These are phyloP conservation scores for Engystomops pustulosus DNA, from an alignment of 2,113 vertebrate species.

Conservation along the genomic window DNA sequence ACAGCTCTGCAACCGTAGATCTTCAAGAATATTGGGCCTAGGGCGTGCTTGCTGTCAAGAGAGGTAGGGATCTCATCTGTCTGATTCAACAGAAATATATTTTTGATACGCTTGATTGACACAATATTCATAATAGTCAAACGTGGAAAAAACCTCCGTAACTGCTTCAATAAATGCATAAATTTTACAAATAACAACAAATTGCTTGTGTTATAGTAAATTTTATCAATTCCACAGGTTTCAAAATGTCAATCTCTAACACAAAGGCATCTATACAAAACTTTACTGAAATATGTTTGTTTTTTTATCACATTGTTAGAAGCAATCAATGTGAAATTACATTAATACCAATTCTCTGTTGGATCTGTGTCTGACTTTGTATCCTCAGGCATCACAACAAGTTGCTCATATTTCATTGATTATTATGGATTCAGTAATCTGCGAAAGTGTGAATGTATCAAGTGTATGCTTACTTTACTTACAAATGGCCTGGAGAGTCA, in stretches of 20 bases:
- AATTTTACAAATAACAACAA: background rate
- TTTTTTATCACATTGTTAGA: slow-evolving; percentile 10
- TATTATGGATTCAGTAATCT: slow-evolving; percentile 24
- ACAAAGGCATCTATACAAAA: background rate
- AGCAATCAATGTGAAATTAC: slow-evolving; percentile 28
- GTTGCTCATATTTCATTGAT: slow-evolving; percentile 35
- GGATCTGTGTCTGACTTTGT: slow-evolving; percentile 30
- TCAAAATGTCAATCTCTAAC: background rate
- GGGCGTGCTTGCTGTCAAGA: background rate
- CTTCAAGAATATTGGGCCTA: background rate
- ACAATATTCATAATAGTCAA: too few relatives aligned
- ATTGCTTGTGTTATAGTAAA: background rate
- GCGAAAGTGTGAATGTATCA: background rate
- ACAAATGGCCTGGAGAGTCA: slow-evolving; percentile 27
- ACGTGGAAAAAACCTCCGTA: background rate
- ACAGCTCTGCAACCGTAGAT: background rate
- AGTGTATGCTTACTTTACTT: slow-evolving; percentile 21
- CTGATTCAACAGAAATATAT: background rate
- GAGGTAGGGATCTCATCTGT: background rate
- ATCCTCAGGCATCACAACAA: slow-evolving; percentile 31
- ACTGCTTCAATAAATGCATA: background rate
- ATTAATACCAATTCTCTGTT: slow-evolving; percentile 36
- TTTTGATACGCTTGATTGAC: background rate
- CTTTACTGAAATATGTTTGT: background rate
- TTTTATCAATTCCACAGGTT: background rate